phyloP scores from a whole-genome alignment of 2,888 invertebrate genomes.

The Odontothrips loti region DNA sequence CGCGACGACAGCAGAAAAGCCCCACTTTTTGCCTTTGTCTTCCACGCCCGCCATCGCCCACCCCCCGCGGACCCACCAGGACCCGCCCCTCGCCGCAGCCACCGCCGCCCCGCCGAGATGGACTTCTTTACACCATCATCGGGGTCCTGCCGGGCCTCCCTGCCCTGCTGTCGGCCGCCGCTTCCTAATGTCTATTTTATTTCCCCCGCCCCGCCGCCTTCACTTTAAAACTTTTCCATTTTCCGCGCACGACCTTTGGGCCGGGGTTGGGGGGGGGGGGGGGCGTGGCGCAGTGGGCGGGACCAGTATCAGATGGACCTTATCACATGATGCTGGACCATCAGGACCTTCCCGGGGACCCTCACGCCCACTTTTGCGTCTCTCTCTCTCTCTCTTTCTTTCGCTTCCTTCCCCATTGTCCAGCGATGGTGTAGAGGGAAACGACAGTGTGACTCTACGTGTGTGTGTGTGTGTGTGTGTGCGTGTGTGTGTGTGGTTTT shows the following conservation, averaged over 20 bases:
- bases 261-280: not conserved
- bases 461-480: not conserved
- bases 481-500: not conserved
- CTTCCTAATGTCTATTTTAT: not conserved
- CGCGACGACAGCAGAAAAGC: too few species aligned
- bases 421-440: not conserved
- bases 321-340: not conserved
- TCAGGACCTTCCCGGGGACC: not conserved
- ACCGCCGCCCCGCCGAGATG: not conserved
- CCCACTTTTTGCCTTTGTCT: not conserved
- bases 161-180: not conserved
- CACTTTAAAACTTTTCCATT: not conserved
- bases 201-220: not conserved
- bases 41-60: too few species aligned
- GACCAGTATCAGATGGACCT: constrained; percentile 2
- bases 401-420: not conserved
- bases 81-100: too few species aligned
- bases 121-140: not conserved
- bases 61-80: not conserved
- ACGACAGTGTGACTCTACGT: too few species aligned
- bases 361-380: too few species aligned
- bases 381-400: not conserved
- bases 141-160: not conserved
- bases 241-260: too few species aligned
- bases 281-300: not conserved